Evolutionary conservation across 2,888 invertebrate genomes (phyloP).

Genomic region (Xylota segnis): DNA sequence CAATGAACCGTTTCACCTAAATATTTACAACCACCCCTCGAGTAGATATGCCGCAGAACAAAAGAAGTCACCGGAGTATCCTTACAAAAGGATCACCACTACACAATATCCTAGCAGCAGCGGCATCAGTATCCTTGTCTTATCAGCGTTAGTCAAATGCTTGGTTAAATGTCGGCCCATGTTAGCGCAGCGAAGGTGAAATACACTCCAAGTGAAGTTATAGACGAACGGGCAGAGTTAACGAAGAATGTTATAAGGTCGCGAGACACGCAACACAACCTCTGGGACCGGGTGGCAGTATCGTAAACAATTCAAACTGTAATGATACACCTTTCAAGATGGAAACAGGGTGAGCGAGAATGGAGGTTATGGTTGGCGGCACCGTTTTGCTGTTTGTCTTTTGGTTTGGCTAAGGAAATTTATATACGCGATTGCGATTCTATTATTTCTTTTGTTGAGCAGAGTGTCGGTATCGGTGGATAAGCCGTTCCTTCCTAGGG

Average conservation of each 20-base stretch:
- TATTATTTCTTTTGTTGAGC: background rate
- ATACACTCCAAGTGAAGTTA: conserved; percentile 33
- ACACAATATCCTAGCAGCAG: background rate
- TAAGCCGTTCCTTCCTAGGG: too few species aligned
- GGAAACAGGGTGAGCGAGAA: background rate
- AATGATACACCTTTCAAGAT: conserved; percentile 59
- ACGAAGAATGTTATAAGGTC: conserved; percentile 73
- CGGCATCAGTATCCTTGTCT: conserved; percentile 60
- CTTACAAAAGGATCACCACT: conserved; percentile 45
- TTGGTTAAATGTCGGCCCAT: conserved; percentile 72
- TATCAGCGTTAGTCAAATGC: conserved; percentile 75
- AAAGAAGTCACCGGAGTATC: conserved; percentile 67
- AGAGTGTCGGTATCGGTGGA: too few species aligned
- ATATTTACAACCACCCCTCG: conserved; percentile 65
- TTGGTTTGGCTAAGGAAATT: conserved; percentile 49
- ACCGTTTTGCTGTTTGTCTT: conserved; percentile 29
- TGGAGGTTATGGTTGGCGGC: conserved; percentile 3
- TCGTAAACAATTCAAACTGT: conserved; percentile 64
- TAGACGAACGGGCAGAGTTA: conserved; percentile 41
- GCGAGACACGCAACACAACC: conserved; percentile 73
- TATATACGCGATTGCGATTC: conserved; percentile 41
- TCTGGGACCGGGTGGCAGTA: conserved; percentile 54
- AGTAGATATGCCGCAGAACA: conserved; percentile 38
- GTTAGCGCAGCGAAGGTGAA: conserved; percentile 49
- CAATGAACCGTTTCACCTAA: conserved; percentile 72